These are phyloP conservation scores for Zootermopsis nevadensis DNA, from an alignment of 2,888 invertebrate species.

Conservation along the genomic window DNA sequence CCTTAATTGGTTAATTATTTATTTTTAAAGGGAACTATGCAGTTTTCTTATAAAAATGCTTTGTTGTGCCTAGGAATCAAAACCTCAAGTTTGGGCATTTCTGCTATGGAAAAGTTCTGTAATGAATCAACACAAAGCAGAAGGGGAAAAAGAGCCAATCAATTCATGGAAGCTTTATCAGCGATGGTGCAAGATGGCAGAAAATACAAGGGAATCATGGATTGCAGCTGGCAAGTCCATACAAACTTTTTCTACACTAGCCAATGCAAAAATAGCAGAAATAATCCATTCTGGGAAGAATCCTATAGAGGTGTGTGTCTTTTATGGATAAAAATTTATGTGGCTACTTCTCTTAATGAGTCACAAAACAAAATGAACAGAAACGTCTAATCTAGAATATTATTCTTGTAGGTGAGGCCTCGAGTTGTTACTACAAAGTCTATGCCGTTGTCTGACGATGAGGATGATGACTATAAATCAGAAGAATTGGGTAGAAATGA, in stretches of 20 bases:
- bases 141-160: slow-evolving; percentile 59
- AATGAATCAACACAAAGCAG: slow-evolving; percentile 60
- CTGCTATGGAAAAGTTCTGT: slow-evolving; percentile 79
- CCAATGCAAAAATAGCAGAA: slow-evolving; percentile 71
- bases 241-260: slow-evolving; percentile 76
- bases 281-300: slow-evolving; percentile 37
- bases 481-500: background rate
- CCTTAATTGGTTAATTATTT: no score
- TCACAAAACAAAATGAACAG: no score
- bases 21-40: no score
- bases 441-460: background rate
- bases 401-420: background rate
- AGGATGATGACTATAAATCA: background rate
- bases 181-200: slow-evolving; percentile 84
- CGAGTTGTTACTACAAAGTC: slow-evolving; percentile 27
- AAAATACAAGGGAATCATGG: slow-evolving; percentile 80
- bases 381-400: background rate
- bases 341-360: no score
- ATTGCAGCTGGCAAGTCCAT: slow-evolving; percentile 82
- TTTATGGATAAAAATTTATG: no score
- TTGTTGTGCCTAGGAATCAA: slow-evolving; percentile 70
- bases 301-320: background rate
- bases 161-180: slow-evolving; percentile 86
- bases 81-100: slow-evolving; percentile 88
- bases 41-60: background rate